A percentile compares a stretch with the other conserved stretches of the same genome.
These are phyloP conservation scores for Phrynocephalus guinanensis DNA, from an alignment of 2,797 vertebrate genomes.

Conservation along the genomic window DNA sequence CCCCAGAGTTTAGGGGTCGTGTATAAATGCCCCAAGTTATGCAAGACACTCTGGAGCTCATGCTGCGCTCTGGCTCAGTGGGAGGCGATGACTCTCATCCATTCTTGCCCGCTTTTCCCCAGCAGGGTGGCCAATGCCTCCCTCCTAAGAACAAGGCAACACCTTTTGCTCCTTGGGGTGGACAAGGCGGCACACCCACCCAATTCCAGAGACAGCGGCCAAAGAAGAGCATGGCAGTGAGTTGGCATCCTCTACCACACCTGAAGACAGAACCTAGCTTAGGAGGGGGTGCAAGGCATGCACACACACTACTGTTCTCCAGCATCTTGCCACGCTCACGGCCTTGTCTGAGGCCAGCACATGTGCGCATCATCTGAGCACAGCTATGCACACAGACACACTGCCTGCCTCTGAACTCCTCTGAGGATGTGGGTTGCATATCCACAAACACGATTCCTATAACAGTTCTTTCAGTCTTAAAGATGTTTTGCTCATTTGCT, in stretches of 20 bases:
- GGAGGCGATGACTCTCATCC: not conserved
- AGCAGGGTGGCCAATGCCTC: not conserved
- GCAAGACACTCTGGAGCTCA: not conserved
- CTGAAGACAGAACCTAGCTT: not conserved
- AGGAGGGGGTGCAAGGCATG: not conserved
- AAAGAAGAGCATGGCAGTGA: not conserved
- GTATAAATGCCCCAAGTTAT: too few relatives aligned
- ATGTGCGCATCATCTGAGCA: not conserved
- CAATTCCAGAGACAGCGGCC: not conserved
- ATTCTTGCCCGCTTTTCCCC: not conserved
- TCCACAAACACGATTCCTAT: too few relatives aligned
- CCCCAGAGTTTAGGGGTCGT: too few relatives aligned
- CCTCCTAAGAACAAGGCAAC: not conserved
- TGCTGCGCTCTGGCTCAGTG: not conserved
- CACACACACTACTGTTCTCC: not conserved
- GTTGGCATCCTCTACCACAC: not conserved
- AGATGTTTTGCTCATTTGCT: too few relatives aligned
- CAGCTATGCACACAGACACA: not conserved
- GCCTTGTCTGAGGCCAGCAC: not conserved
- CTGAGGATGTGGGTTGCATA: too few relatives aligned
- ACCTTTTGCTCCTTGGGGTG: not conserved
- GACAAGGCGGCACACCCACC: not conserved
- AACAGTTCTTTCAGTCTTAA: too few relatives aligned
- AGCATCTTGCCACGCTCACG: not conserved
- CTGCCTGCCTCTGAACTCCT: too few relatives aligned